Base-by-base conservation (phyloP, 2,888 invertebrate species). In the Amiota communis region DNA sequence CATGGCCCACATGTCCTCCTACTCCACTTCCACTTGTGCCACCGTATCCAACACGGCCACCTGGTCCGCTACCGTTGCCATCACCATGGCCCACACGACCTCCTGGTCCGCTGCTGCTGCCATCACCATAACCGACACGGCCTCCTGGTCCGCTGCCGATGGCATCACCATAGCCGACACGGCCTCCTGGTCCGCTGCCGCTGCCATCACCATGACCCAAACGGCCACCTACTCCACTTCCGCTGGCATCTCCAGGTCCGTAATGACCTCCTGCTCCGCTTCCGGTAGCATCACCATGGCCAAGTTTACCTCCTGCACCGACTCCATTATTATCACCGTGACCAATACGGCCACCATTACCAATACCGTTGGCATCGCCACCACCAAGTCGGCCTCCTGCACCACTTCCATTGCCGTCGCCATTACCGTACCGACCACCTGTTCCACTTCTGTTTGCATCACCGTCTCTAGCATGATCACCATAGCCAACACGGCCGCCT, bases 361-460 rank as follows among this genome's bases (percentile, higher is more conserved):
- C 79, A 17, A 79, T 79, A 0, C 69, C 72, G 17, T 77, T 78
- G 8, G 78, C 53, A 53, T 13, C 79, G 10, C 13, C 73, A 3
- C 90, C 90, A 48, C 89, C 90, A 49, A 64, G 80, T 51, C 87
- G 86, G 6, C 78, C 77, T 46, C 84, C 85, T 12, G 86, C 82
- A 23, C 76, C 75, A 2, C 59, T 51, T 51, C 59, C 57, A 9
- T 80, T 80, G 10, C 67, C 57, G 3, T 11, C 57, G 11, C 57
- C 57, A 10, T 9, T 1, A 1, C 57, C 57, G 11, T 20, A 20
- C 8, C 8, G 4, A 20, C 57, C 17, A 9, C 57, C 57, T 59
- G 20, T 20, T 9, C 57, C 57, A 9, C 17, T 11, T 17, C 57
- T 20, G 11, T 3, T 59, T 1, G 4, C n/a, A n/a, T n/a, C 53